These are phyloP conservation scores for Diabrotica virgifera DNA, from an alignment of 1,140 invertebrate species.

Conservation along the genomic window DNA sequence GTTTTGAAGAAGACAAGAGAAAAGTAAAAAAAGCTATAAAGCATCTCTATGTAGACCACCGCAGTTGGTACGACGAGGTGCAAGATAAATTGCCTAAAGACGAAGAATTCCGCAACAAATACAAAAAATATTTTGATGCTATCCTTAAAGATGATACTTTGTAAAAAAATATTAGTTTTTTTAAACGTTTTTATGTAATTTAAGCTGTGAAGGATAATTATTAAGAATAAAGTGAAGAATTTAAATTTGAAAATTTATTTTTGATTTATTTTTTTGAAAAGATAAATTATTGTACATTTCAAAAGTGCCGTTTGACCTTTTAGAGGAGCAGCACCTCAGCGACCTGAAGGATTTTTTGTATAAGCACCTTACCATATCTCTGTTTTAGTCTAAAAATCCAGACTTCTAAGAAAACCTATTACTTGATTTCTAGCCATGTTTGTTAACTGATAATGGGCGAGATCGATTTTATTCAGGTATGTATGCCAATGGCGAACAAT, in stretches of 20 bases:
- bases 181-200: not conserved
- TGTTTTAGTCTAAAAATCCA: too few relatives aligned
- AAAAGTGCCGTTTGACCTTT: too few relatives aligned
- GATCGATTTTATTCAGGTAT: too few relatives aligned
- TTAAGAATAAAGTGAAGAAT: not conserved
- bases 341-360: too few relatives aligned
- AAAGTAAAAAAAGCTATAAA: slow-evolving; percentile 42
- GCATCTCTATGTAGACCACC: slow-evolving; percentile 43
- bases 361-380: too few relatives aligned
- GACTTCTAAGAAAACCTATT: too few relatives aligned
- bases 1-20: slow-evolving; percentile 43
- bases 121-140: slow-evolving; percentile 24
- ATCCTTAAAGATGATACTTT: not conserved
- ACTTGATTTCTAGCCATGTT: too few relatives aligned
- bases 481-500: too few relatives aligned
- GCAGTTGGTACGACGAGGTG: slow-evolving; percentile 43
- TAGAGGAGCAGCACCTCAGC: too few relatives aligned
- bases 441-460: too few relatives aligned
- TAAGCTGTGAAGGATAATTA: not conserved
- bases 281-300: too few relatives aligned
- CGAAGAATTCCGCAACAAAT: slow-evolving; percentile 42
- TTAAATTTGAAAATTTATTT: not conserved
- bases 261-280: not conserved
- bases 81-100: slow-evolving; percentile 47
- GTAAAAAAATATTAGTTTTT: not conserved